Evolutionary conservation across 2,888 invertebrate genomes (phyloP).

Genomic region (Caradrina kadenii): DNA sequence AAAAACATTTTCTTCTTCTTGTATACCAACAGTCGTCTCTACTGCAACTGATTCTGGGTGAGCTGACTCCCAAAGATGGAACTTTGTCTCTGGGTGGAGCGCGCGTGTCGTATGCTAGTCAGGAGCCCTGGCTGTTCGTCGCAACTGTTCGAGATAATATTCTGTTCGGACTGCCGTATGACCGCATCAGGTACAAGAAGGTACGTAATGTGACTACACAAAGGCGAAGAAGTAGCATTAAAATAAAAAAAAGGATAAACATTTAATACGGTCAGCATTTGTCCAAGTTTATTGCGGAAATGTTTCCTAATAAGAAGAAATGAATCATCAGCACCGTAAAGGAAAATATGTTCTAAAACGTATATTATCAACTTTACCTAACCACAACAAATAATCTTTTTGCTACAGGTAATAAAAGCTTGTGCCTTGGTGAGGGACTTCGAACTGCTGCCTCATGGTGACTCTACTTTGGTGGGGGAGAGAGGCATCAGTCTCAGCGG

Average conservation of each 20-base stretch:
- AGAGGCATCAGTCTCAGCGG: conserved; percentile 94
- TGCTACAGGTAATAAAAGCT: conserved; percentile 87
- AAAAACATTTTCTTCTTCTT: not conserved
- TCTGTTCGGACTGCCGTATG: conserved; percentile 93
- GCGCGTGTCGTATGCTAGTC: conserved; percentile 92
- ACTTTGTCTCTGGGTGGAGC: conserved; percentile 91
- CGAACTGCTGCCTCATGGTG: conserved; percentile 92
- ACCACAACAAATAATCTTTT: not conserved
- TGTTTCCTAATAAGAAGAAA: too few relatives aligned
- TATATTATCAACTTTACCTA: too few relatives aligned
- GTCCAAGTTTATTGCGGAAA: too few relatives aligned
- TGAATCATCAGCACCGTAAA: too few relatives aligned
- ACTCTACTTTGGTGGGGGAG: conserved; percentile 94
- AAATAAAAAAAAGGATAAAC: not conserved
- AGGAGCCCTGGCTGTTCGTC: conserved; percentile 95
- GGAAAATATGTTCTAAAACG: too few relatives aligned
- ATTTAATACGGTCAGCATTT: too few relatives aligned
- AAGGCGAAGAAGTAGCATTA: not conserved
- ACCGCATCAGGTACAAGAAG: conserved; percentile 87
- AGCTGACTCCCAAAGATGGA: conserved; percentile 92
- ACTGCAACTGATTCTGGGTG: conserved; percentile 93
- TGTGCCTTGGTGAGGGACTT: conserved; percentile 93
- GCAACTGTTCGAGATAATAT: conserved; percentile 94
- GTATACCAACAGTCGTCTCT: conserved; percentile 90
- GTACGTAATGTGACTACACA: conserved; percentile 65